Percentiles rank a stretch among this genome's conserved stretches.
Evolutionary conservation across 2,888 invertebrate species (phyloP).

Genomic region (Scrobipalpa costella): DNA sequence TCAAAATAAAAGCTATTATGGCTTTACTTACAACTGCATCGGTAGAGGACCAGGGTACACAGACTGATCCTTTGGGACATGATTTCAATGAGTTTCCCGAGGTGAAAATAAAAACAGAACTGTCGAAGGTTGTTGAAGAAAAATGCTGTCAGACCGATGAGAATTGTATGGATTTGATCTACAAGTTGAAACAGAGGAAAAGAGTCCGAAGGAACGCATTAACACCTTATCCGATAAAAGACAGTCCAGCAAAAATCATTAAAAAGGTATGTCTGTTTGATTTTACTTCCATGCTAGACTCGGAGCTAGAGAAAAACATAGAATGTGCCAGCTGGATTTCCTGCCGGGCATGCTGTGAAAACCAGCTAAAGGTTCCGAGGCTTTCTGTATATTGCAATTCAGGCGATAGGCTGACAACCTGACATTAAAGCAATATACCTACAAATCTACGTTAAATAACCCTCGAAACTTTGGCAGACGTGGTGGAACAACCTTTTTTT

Average conservation of each 20-base stretch:
- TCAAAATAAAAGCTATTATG: constrained; percentile 57
- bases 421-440: too few relatives aligned
- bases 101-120: constrained; percentile 6
- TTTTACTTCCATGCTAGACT: too few relatives aligned
- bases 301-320: too few relatives aligned
- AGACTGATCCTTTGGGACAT: constrained; percentile 15
- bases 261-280: constrained; percentile 2
- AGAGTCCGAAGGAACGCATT: constrained; percentile 40
- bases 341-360: too few relatives aligned
- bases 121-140: constrained; percentile 21
- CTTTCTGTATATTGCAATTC: too few relatives aligned
- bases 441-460: too few relatives aligned
- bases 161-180: constrained; percentile 33
- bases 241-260: constrained; percentile 29
- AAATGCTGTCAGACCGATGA: constrained; percentile 51
- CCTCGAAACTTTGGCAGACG: too few relatives aligned
- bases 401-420: too few relatives aligned
- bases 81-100: neutral
- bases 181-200: constrained; percentile 34
- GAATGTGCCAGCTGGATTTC: too few relatives aligned
- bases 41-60: constrained; percentile 11
- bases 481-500: too few relatives aligned
- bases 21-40: constrained; percentile 50
- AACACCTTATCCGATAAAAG: constrained; percentile 55
- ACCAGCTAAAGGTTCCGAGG: too few relatives aligned